phyloP scores from a whole-genome alignment of 1,140 invertebrate species.

The Drosophila tani region DNA sequence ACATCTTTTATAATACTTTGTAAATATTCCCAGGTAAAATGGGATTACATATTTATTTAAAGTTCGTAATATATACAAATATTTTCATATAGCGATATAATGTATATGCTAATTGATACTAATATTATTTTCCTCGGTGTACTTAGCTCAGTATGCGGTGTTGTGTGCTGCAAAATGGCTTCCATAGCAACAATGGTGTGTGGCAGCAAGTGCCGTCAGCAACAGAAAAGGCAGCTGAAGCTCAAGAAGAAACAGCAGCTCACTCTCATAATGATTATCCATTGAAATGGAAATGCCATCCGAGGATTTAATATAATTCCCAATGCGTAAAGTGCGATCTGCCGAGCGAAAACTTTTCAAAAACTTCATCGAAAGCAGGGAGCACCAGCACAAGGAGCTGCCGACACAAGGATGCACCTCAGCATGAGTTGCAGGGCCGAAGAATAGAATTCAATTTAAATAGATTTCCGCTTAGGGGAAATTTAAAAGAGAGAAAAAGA shows the following conservation, averaged over 20 bases:
- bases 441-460: conserved; percentile 83
- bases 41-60: too few species aligned
- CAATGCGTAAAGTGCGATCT: conserved; percentile 69
- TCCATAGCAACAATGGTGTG: conserved; percentile 46
- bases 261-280: conserved; percentile 83
- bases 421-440: conserved; percentile 65
- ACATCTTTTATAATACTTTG: too few species aligned
- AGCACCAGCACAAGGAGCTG: conserved; percentile 8
- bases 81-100: too few species aligned
- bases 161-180: conserved; percentile 60
- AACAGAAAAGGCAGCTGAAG: conserved; percentile 27
- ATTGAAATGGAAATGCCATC: conserved; percentile 82
- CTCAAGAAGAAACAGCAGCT: conserved; percentile 50
- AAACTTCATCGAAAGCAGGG: conserved; percentile 35
- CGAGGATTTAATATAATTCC: conserved; percentile 83
- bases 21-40: too few species aligned
- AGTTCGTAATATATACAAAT: too few species aligned
- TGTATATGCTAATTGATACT: neutral
- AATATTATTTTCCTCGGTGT: neutral
- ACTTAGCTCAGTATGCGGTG: conserved; percentile 8
- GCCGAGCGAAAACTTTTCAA: conserved; percentile 63
- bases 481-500: conserved; percentile 62
- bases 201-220: conserved; percentile 58
- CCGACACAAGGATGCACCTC: conserved; percentile 51
- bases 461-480: conserved; percentile 84